Base-by-base conservation (phyloP, 2,888 invertebrate genomes). In the Rhodophaea formosa region DNA sequence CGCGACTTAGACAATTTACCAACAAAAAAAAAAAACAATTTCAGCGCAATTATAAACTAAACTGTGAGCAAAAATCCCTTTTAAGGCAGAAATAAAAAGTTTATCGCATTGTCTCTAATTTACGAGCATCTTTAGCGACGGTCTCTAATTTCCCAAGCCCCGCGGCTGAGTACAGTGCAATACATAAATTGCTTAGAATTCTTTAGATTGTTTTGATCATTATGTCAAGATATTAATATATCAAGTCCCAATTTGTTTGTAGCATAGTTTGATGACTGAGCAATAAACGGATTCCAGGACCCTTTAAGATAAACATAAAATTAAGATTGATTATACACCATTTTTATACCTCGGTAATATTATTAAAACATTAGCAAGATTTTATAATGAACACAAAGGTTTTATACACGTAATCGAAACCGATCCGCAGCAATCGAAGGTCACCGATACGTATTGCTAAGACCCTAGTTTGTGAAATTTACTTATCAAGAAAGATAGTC, bases 151-250 rank as follows among this genome's bases (percentile, higher is more conserved):
- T 55, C 23, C 47, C 32, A 15, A 47, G 39, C 42, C 57, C 43
- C 42, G 49, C 16, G 55, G 44, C 45, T 8, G 12, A 15, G 44
- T 32, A 59, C 53, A 58, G 52, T 53, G 42, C 44, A 42, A 54
- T 60, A 61, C 59, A 63, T 3, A 61, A 59, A 57, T 62, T 60
- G 61, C 56, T 63, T 56, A 52, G 54, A 12, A 23, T 16, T 10
- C 14, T 10, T 35, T 7, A 6, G 3, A 35, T 8, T 35, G n/a
- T n/a, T n/a, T n/a, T n/a, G n/a, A n/a, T n/a, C n/a, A n/a, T n/a
- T n/a, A n/a, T n/a, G n/a, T n/a, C n/a, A n/a, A n/a, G n/a, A n/a
- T n/a, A n/a, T n/a, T n/a, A n/a, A n/a, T n/a, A n/a, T n/a, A n/a
- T n/a, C n/a, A n/a, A n/a, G n/a, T n/a, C n/a, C n/a, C n/a, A n/a